These are phyloP conservation scores for Lithosia quadra DNA, from an alignment of 2,888 invertebrate species.

Conservation along the genomic window DNA sequence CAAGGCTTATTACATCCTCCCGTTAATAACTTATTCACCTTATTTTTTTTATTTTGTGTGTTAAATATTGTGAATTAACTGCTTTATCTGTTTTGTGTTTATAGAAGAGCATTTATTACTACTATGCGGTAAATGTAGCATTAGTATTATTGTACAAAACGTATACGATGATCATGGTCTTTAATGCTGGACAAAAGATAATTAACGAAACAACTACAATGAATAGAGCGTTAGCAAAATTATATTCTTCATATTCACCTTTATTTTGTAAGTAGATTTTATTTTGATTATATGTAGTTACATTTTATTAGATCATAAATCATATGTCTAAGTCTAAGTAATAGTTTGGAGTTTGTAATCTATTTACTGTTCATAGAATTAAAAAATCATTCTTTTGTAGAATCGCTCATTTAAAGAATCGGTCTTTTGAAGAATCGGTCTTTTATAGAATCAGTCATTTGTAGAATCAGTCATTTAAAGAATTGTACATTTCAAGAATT, in stretches of 20 bases:
- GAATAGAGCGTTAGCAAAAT: background rate
- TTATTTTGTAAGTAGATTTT: background rate
- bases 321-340: too few relatives aligned
- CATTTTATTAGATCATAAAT: background rate
- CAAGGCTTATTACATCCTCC: too few relatives aligned
- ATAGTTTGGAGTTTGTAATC: too few relatives aligned
- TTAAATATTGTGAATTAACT: background rate
- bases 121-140: background rate
- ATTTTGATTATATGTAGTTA: background rate
- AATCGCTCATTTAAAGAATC: too few relatives aligned
- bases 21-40: background rate
- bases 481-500: too few relatives aligned
- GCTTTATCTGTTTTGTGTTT: background rate
- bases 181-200: constrained; percentile 28
- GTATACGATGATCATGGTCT: background rate
- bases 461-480: too few relatives aligned
- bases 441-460: too few relatives aligned
- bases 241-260: background rate
- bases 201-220: constrained; percentile 19
- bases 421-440: too few relatives aligned
- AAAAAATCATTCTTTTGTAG: too few relatives aligned
- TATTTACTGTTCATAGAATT: too few relatives aligned
- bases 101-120: background rate
- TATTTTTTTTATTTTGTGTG: background rate
- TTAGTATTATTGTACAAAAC: background rate